A percentile compares a stretch with the other conserved stretches of the same genome.
These are phyloP conservation scores for Pterophyllum scalare DNA, from an alignment of 2,113 vertebrate genomes.

Conservation along the genomic window DNA sequence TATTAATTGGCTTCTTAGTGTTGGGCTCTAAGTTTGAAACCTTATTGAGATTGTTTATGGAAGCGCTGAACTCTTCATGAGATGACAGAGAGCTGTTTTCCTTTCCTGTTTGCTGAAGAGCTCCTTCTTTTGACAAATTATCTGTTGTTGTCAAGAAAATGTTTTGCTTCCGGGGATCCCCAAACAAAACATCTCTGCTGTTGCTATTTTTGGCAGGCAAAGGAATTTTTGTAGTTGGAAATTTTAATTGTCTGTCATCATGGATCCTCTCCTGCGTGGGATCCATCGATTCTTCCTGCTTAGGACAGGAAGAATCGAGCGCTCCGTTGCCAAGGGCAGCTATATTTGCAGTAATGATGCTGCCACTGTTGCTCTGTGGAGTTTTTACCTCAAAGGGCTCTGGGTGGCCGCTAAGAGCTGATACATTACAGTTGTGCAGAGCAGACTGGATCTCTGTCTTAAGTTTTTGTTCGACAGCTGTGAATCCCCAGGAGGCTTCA, in stretches of 20 bases:
- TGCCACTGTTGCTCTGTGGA: constrained; percentile 41
- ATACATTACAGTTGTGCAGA: constrained; percentile 34
- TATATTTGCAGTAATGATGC: constrained; percentile 60
- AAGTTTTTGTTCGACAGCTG: constrained; percentile 23
- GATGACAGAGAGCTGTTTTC: constrained; percentile 27
- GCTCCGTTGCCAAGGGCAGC: constrained; percentile 45
- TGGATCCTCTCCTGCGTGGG: constrained; percentile 61
- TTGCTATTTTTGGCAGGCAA: constrained; percentile 68
- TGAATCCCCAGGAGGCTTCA: constrained; percentile 51
- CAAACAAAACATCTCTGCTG: constrained; percentile 40
- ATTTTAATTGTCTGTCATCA: constrained; percentile 66
- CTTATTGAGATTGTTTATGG: constrained; percentile 66
- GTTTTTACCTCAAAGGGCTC: constrained; percentile 15
- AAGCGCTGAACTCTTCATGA: constrained; percentile 27
- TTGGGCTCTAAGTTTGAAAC: constrained; percentile 41
- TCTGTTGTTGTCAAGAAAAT: constrained; percentile 28
- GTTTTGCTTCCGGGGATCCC: constrained; percentile 27
- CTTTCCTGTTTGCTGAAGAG: constrained; percentile 26
- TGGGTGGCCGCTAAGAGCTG: constrained; percentile 17
- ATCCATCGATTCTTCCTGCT: constrained; percentile 70
- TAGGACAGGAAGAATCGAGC: constrained; percentile 62
- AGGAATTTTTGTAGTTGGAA: constrained; percentile 67
- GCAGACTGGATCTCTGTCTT: constrained; percentile 7
- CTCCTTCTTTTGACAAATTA: constrained; percentile 19
- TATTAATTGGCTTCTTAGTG: constrained; percentile 64